Base-by-base conservation (phyloP, 2,888 invertebrate species). In the Gryllus longicercus region DNA sequence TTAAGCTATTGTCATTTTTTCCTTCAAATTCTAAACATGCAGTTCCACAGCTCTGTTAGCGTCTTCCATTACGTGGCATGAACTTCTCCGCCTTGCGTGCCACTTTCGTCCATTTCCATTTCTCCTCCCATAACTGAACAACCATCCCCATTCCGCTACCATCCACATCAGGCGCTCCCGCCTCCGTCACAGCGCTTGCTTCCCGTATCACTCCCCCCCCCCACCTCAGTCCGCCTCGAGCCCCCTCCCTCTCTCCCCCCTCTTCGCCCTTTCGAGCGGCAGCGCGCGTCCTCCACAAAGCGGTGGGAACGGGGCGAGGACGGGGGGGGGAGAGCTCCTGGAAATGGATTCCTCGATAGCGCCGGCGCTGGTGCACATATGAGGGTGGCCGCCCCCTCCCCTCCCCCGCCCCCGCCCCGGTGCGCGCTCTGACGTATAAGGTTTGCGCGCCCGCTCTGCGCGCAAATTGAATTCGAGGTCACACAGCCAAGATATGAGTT, bases 281-380 rank as follows among this genome's bases (percentile, higher is more conserved):
- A 21, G 38, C 38, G 38, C 8, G 38, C 38, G 38, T 8, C 1
- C 38, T 38, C 38, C 63, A 63, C 63, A 63, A 63, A 63, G 63
- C 16, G n/a, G 63, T 10, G 63, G 63, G 38, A 8, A 1, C 0
- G 38, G 38, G 25, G 25, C 25, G 25, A 25, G 25, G 25, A 25
- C 25, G 25, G 4, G 12, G 63, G 63, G 2, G 63, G 63, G 63
- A 0, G 16, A 63, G 63, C 63, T 63, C n/a, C 16, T 63, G 63
- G 63, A 63, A 63, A 63, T 63, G 63, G n/a, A 63, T 63, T 63
- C 63, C n/a, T 63, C 63, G 63, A 63, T 63, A 63, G 63, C 63
- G 63, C 63, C 16, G 63, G 14, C 63, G 16, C 63, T 38, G 38
- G 38, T 38, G 38, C 63, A 63, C n/a, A 63, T 63, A n/a, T 18